These are phyloP conservation scores for Zelostemma sp. DNA, from an alignment of 1,140 invertebrate species.

Conservation along the genomic window DNA sequence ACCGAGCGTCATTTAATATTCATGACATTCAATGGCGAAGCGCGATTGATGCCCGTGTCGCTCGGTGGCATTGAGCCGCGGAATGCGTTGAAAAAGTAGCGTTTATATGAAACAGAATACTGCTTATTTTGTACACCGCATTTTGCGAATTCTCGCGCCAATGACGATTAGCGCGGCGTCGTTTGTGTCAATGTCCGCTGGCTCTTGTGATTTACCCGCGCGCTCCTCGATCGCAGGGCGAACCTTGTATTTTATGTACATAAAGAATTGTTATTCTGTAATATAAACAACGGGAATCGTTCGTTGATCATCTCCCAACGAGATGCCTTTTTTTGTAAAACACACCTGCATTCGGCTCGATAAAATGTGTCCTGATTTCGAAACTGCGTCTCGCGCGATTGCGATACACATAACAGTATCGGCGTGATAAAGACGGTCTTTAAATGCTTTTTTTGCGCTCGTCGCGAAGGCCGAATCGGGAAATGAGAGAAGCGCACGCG, in stretches of 20 bases:
- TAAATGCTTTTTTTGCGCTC: not conserved
- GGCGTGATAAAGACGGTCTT: not conserved
- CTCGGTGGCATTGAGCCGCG: conserved; percentile 24
- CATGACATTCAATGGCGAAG: conserved; percentile 44
- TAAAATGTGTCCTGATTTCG: not conserved
- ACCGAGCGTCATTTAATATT: conserved; percentile 45
- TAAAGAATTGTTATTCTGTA: conserved; percentile 28
- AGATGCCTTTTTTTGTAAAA: not conserved
- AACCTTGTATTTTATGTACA: not conserved
- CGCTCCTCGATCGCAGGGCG: not conserved
- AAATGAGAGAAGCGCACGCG: conserved; percentile 7
- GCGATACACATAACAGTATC: not conserved
- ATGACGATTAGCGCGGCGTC: not conserved
- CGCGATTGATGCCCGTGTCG: conserved; percentile 27
- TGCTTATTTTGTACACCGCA: conserved; percentile 1
- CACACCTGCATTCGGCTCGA: not conserved
- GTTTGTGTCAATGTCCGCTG: not conserved
- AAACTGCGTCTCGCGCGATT: not conserved
- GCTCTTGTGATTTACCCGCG: not conserved
- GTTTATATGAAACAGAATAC: not conserved
- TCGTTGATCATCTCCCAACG: not conserved
- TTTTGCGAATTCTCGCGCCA: not conserved
- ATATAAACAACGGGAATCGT: conserved; percentile 23
- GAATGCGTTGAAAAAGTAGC: conserved; percentile 3
- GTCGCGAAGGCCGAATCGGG: conserved; percentile 19